Evolutionary conservation across 2,797 vertebrate species (phyloP).

Genomic region (Cynopterus sphinx): DNA sequence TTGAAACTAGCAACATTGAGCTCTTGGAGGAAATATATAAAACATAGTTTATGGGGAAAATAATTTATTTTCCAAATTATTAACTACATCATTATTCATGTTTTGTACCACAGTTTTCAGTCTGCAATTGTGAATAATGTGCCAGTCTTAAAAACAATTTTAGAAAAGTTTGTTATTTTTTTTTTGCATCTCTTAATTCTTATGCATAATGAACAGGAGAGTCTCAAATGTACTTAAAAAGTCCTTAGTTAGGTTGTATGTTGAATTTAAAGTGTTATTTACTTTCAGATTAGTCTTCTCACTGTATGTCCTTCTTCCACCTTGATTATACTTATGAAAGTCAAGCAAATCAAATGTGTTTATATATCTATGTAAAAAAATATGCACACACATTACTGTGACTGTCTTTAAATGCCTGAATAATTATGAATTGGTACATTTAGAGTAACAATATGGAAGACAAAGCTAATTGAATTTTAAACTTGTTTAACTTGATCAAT

Average conservation of each 20-base stretch:
- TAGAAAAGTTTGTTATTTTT: neutral
- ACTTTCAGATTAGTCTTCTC: neutral
- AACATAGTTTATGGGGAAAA: neutral
- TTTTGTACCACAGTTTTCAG: neutral
- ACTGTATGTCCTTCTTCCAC: neutral
- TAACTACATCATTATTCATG: slow-evolving; percentile 13
- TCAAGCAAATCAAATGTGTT: slow-evolving; percentile 16
- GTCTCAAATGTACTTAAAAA: slow-evolving; percentile 37
- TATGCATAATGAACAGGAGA: neutral
- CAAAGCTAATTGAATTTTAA: slow-evolving; percentile 27
- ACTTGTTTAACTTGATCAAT: slow-evolving; percentile 23
- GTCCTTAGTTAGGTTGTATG: neutral
- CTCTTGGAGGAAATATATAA: slow-evolving; percentile 22
- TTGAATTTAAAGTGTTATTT: slow-evolving; percentile 51
- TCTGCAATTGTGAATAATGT: neutral
- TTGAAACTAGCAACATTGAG: neutral
- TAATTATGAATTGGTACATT: slow-evolving; percentile 21
- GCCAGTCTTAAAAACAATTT: slow-evolving; percentile 27
- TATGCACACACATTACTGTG: neutral
- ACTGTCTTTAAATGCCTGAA: neutral
- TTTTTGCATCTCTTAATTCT: neutral
- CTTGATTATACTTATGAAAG: neutral
- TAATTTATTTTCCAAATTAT: slow-evolving; percentile 13
- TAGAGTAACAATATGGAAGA: slow-evolving; percentile 13
- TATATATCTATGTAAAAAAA: neutral